Evolutionary conservation across 2,113 vertebrate species (phyloP), one percentile per base, ranked within the genome.

Genomic region (Phaethornis superciliosus): DNA sequence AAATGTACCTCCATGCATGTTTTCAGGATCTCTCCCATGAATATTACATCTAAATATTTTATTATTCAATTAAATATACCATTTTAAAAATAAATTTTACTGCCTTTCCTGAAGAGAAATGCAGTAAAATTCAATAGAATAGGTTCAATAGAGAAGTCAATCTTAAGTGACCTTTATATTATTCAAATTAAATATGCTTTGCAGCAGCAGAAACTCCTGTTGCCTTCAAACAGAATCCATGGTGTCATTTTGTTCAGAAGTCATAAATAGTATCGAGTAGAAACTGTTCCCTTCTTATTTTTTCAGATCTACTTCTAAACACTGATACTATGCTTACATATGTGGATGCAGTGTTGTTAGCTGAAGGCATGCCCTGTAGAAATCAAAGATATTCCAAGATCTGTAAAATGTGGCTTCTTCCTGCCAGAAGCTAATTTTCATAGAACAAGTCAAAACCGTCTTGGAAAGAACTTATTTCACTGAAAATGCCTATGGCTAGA

Each of bases 401-500:
- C 74, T 81, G 62, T 52, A 68, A 95, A 96, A 94, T 37, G 65
- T 56, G 69, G 37, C 68, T 93, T 93, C 72, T 71, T 95, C 82
- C 82, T 85, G 70, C 78, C 83, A 94, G 91, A 82, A 96, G 93
- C 81, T 86, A 92, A 90, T 94, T 86, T 89, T 93, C 77, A 84
- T 46, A 51, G 93, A 90, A 72, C 59, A 79, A 96, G 78, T 93
- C 93, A 97, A 96, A 95, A 89, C 42, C 80, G 93, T 94, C 83
- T 89, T 96, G 81, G 92, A 94, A 91, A 90, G 59, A 94, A 92
- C 46, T 79, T 92, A 79, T 35, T 96, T 89, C 52, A 27, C 83
- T 72, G 83, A 72, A 88, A 90, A 94, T 60, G 90, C 92, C 90
- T 59, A 69, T 74, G 70, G 93, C 81, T 85, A 85, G 52, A 59